Conservation (phyloP, 2,113 vertebrate genomes). For the Odocoileus hemionus region DNA sequence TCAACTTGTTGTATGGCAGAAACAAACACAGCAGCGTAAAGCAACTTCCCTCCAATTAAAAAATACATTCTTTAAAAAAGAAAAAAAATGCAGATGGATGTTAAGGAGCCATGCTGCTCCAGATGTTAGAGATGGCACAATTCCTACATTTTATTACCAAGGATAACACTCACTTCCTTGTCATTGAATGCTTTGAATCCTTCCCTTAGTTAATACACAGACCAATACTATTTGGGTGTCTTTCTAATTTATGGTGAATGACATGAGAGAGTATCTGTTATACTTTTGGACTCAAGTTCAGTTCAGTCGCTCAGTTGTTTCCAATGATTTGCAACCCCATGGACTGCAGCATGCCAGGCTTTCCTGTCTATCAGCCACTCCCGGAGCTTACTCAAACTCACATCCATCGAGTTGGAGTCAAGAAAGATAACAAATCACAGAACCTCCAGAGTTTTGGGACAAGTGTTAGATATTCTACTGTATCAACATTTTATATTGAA, state of each 20-base stretch:
- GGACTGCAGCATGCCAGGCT: neutral
- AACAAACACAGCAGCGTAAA: neutral
- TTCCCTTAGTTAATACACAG: neutral
- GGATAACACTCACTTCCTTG: neutral
- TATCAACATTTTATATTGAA: neutral
- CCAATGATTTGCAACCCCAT: accelerated
- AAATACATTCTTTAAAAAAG: neutral
- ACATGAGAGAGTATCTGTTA: neutral
- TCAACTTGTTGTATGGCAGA: accelerated
- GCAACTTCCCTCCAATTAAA: neutral
- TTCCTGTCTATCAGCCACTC: neutral
- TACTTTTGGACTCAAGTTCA: neutral
- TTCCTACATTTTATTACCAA: neutral
- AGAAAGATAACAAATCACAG: neutral
- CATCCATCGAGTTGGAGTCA: neutral
- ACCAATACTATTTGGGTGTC: neutral
- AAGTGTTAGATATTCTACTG: neutral
- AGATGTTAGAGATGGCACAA: neutral
- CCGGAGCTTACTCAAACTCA: neutral
- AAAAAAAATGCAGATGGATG: neutral
- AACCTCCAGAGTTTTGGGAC: neutral
- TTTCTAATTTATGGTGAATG: neutral
- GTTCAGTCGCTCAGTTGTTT: neutral
- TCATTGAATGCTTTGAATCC: neutral
- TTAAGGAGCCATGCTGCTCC: neutral